phyloP scores from a whole-genome alignment of 2,797 vertebrate species.

The Pangasius djambal region DNA sequence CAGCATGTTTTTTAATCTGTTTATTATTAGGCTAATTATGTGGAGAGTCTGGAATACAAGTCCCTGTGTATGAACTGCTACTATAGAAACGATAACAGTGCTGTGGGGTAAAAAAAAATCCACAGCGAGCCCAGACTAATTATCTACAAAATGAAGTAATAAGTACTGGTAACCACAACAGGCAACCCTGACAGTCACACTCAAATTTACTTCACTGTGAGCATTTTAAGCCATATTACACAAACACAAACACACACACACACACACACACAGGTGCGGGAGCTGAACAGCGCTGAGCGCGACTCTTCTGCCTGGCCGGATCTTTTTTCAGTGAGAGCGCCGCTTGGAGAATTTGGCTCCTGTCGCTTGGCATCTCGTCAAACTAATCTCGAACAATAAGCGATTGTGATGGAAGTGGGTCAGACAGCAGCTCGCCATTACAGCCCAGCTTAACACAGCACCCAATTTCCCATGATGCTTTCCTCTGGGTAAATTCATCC shows the following conservation, averaged over 20 bases:
- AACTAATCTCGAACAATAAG: slow-evolving; percentile 84
- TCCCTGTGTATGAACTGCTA: not conserved
- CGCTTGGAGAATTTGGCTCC: slow-evolving; percentile 79
- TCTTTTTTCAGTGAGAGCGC: slow-evolving; percentile 80
- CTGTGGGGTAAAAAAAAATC: not conserved
- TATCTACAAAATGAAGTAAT: not conserved
- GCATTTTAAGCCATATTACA: not conserved
- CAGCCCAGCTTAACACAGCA: slow-evolving; percentile 11
- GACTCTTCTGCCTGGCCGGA: slow-evolving; percentile 82
- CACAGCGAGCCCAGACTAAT: not conserved
- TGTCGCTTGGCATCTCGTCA: slow-evolving; percentile 84
- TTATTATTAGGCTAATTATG: not conserved
- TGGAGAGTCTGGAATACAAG: not conserved
- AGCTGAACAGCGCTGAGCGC: slow-evolving; percentile 59
- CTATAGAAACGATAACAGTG: not conserved
- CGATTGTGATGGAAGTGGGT: slow-evolving; percentile 88
- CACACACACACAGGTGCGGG: slow-evolving; percentile 73
- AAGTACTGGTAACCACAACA: not conserved
- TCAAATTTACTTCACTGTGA: not conserved
- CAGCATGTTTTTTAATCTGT: too few species aligned
- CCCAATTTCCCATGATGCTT: slow-evolving; percentile 58
- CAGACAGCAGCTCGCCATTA: slow-evolving; percentile 76
- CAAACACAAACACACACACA: slow-evolving; percentile 11
- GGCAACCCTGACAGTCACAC: not conserved
- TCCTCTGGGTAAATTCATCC: slow-evolving; percentile 56